Percentiles rank a stretch among this genome's conserved stretches.
Conservation (phyloP, 2,797 vertebrate species). For the Mus spretus region DNA sequence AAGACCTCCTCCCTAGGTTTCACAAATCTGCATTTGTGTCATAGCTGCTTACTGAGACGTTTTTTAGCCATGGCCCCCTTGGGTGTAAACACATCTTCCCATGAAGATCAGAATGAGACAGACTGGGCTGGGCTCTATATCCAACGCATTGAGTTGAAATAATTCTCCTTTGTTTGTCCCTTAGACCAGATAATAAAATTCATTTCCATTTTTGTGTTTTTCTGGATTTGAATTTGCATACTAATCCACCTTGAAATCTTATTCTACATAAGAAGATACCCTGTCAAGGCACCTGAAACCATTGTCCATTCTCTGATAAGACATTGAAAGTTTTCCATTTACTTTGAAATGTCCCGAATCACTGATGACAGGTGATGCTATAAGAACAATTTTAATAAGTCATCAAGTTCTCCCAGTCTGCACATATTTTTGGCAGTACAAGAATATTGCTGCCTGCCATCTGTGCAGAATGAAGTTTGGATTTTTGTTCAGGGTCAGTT, state of each 20-base stretch:
- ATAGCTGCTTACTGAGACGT: not conserved
- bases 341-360: slow-evolving; percentile 85
- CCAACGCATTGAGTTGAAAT: not conserved
- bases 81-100: not conserved
- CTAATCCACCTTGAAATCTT: slow-evolving; percentile 58
- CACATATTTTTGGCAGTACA: slow-evolving; percentile 84
- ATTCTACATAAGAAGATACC: not conserved
- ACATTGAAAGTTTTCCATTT: slow-evolving; percentile 83
- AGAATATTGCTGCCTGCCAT: slow-evolving; percentile 84
- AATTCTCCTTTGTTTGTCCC: not conserved
- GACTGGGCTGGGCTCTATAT: not conserved
- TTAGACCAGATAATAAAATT: not conserved
- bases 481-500: slow-evolving; percentile 85
- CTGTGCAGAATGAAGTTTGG: slow-evolving; percentile 83
- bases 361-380: slow-evolving; percentile 79
- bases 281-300: slow-evolving; percentile 6
- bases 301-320: slow-evolving; percentile 69
- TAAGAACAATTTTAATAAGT: slow-evolving; percentile 88
- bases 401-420: slow-evolving; percentile 73
- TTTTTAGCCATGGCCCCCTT: not conserved
- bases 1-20: not conserved
- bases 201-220: not conserved
- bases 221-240: not conserved
- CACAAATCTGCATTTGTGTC: slow-evolving; percentile 18
- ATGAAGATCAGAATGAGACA: not conserved